phyloP scores from a whole-genome alignment of 1,140 invertebrate genomes.

The Cydia strobilella region DNA sequence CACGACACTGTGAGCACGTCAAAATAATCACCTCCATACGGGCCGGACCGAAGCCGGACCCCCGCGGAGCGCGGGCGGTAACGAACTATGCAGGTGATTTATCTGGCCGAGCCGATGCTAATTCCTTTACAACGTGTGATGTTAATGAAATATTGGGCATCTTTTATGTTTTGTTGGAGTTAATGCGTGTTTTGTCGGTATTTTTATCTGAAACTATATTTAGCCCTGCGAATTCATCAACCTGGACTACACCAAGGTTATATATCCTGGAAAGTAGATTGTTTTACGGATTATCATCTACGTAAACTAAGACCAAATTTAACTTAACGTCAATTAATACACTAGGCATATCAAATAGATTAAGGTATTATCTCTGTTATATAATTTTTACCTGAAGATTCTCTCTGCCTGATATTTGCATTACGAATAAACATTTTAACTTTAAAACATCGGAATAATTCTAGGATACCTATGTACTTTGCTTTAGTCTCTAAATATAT shows the following conservation, averaged over 20 bases:
- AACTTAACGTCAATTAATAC: too few relatives aligned
- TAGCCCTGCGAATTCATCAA: slow-evolving; percentile 33
- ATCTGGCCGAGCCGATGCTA: slow-evolving; percentile 64
- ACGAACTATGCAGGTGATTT: slow-evolving; percentile 76
- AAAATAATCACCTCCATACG: slow-evolving; percentile 74
- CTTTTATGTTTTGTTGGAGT: slow-evolving; percentile 30
- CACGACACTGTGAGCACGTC: slow-evolving; percentile 50
- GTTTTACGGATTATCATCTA: background rate
- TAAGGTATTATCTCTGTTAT: too few relatives aligned
- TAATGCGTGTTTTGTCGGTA: slow-evolving; percentile 29
- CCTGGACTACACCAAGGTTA: background rate
- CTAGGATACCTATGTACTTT: too few relatives aligned
- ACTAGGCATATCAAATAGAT: too few relatives aligned
- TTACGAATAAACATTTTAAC: background rate
- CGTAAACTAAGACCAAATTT: too few relatives aligned
- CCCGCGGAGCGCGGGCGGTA: slow-evolving; percentile 67
- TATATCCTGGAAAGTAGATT: background rate
- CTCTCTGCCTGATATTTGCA: background rate
- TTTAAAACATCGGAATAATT: too few relatives aligned
- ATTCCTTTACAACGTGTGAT: slow-evolving; percentile 73
- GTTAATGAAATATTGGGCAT: slow-evolving; percentile 42
- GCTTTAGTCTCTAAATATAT: too few relatives aligned
- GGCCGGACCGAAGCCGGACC: slow-evolving; percentile 66
- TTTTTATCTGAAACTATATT: slow-evolving; percentile 30
- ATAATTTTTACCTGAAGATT: background rate